A percentile compares a stretch with the other conserved stretches of the same genome.
phyloP scores from a whole-genome alignment of 2,113 vertebrate species.

The Atractosteus spatula region DNA sequence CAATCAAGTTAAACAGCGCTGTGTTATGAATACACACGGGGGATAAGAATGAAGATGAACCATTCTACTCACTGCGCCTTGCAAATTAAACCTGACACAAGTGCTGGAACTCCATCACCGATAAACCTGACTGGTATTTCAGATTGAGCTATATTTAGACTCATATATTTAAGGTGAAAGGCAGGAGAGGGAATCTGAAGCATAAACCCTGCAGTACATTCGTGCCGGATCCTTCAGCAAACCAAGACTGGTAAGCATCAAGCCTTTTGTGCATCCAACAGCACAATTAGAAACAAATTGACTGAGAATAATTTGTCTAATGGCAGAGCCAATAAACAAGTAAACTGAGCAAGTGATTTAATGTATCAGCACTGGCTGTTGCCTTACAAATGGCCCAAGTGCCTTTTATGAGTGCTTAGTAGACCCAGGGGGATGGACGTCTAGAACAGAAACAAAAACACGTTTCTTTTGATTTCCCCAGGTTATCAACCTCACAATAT shows the following conservation, averaged over 20 bases:
- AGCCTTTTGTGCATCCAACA: constrained; percentile 34
- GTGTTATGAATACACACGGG: too few species aligned
- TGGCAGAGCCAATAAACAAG: constrained; percentile 50
- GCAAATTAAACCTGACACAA: background rate
- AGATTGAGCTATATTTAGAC: background rate
- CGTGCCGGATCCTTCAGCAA: constrained; percentile 13
- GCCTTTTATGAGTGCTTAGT: constrained; percentile 37
- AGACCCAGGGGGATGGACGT: constrained; percentile 32
- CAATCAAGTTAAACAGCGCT: too few species aligned
- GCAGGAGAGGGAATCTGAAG: background rate
- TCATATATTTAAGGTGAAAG: constrained; percentile 1
- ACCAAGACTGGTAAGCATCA: constrained; percentile 20
- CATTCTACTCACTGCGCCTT: too few species aligned
- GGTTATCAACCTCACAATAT: constrained; percentile 40
- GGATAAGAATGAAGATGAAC: too few species aligned
- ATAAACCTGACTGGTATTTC: background rate
- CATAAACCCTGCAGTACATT: background rate
- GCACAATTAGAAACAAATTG: constrained; percentile 52
- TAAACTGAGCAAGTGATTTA: constrained; percentile 47
- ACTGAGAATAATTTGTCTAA: constrained; percentile 54
- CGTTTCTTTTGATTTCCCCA: constrained; percentile 48
- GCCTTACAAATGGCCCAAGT: constrained; percentile 36
- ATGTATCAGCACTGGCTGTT: constrained; percentile 34
- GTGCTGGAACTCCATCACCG: background rate
- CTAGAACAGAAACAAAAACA: constrained; percentile 38